These are phyloP conservation scores for Cyprinella venusta DNA, from an alignment of 2,797 vertebrate species.

Conservation along the genomic window DNA sequence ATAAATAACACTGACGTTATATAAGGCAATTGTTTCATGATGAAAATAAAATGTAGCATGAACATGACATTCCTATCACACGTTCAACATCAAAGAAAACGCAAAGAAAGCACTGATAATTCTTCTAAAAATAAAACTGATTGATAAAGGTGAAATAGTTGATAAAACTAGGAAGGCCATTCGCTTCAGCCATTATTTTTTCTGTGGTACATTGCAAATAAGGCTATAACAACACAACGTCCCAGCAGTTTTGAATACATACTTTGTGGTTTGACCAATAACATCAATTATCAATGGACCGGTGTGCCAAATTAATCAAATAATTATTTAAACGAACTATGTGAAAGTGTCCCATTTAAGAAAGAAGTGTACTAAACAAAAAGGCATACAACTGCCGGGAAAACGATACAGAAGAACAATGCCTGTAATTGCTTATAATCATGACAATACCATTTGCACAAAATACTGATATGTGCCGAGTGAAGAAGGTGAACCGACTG, in stretches of 20 bases:
- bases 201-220: conserved; percentile 17
- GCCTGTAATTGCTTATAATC: neutral
- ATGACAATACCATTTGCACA: neutral
- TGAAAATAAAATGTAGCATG: conserved; percentile 18
- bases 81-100: neutral
- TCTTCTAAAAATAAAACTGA: neutral
- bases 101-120: neutral
- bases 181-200: neutral
- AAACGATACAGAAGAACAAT: neutral
- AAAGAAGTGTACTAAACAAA: neutral
- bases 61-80: neutral
- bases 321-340: neutral
- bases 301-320: neutral
- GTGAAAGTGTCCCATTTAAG: neutral
- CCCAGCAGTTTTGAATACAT: neutral
- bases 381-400: neutral
- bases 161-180: neutral
- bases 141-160: neutral
- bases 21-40: conserved; percentile 22
- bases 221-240: conserved; percentile 8
- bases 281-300: neutral
- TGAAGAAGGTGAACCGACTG: conserved; percentile 18
- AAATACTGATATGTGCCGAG: neutral
- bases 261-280: conserved; percentile 1
- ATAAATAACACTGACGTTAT: conserved; percentile 51